phyloP scores from a whole-genome alignment of 35 echinoderm and acorn worm species.

The Heliocidaris tuberculata region DNA sequence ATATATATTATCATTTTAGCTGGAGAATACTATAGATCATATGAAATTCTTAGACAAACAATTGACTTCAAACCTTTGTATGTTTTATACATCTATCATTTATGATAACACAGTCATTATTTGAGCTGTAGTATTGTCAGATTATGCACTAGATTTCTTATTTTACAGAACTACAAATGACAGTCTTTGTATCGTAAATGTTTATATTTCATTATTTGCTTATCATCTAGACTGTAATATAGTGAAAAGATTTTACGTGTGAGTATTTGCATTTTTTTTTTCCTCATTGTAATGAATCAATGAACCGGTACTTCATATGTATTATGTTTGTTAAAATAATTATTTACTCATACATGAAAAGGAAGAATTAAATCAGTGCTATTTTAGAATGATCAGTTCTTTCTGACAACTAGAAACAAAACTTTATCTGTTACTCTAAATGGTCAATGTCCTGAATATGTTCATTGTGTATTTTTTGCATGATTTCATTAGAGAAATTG shows the following conservation, averaged over 20 bases:
- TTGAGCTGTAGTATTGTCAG: constrained; percentile 6
- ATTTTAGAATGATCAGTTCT: background rate
- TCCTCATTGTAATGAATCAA: constrained; percentile 8
- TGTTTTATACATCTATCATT: constrained; percentile 50
- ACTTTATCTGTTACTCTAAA: background rate
- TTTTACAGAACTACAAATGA: constrained; percentile 25
- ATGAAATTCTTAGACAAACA: constrained; percentile 10
- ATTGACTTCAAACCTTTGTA: constrained; percentile 30
- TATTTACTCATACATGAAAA: background rate
- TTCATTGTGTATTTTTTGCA: background rate
- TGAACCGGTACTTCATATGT: constrained; percentile 45
- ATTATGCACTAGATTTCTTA: background rate
- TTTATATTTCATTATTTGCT: constrained; percentile 38
- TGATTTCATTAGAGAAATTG: background rate
- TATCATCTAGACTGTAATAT: constrained; percentile 43
- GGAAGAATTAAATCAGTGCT: constrained; percentile 7
- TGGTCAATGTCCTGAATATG: constrained; percentile 18
- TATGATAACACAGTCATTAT: constrained; percentile 25
- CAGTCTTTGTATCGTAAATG: constrained; percentile 29
- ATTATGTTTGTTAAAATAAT: constrained; percentile 36
- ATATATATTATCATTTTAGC: constrained; percentile 47
- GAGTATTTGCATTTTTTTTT: constrained; percentile 21
- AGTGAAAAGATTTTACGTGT: constrained; percentile 12
- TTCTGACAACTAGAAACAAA: background rate
- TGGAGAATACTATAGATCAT: constrained; percentile 15